Conservation (phyloP, 2,888 invertebrate species). For the Lepeophtheirus nordmannii region DNA sequence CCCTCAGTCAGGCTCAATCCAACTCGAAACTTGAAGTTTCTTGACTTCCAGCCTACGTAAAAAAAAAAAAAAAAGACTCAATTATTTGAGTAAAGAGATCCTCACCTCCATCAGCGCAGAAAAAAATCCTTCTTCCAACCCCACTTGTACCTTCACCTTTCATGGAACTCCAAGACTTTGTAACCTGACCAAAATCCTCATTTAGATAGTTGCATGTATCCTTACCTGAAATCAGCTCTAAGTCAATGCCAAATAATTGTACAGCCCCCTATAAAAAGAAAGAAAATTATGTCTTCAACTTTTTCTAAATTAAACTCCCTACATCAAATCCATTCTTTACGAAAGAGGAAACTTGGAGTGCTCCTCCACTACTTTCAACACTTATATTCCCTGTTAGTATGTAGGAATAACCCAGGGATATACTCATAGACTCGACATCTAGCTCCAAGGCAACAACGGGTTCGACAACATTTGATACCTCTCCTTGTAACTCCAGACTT, state of each 20-base stretch:
- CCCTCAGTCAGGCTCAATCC: too few relatives aligned
- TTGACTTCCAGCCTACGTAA: too few relatives aligned
- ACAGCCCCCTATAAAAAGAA: background rate
- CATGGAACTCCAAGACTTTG: background rate
- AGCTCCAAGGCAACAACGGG: background rate
- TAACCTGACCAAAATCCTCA: background rate
- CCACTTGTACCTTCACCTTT: background rate
- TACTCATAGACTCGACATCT: background rate
- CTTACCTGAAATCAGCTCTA: background rate
- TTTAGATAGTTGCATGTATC: background rate
- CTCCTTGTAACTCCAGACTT: background rate
- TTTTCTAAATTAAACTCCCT: background rate
- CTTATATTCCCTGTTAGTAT: background rate
- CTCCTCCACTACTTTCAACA: background rate
- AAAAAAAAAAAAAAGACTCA: too few relatives aligned
- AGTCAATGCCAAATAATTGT: background rate
- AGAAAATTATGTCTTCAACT: too few relatives aligned
- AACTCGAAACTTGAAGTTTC: too few relatives aligned
- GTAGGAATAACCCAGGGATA: background rate
- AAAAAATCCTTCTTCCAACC: background rate
- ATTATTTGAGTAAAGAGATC: background rate
- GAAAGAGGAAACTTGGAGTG: background rate
- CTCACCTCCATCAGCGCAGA: background rate
- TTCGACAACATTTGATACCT: background rate
- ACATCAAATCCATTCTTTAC: conserved; percentile 2